These are phyloP conservation scores for Theristicus caerulescens DNA, from an alignment of 2,113 vertebrate species.

Conservation along the genomic window DNA sequence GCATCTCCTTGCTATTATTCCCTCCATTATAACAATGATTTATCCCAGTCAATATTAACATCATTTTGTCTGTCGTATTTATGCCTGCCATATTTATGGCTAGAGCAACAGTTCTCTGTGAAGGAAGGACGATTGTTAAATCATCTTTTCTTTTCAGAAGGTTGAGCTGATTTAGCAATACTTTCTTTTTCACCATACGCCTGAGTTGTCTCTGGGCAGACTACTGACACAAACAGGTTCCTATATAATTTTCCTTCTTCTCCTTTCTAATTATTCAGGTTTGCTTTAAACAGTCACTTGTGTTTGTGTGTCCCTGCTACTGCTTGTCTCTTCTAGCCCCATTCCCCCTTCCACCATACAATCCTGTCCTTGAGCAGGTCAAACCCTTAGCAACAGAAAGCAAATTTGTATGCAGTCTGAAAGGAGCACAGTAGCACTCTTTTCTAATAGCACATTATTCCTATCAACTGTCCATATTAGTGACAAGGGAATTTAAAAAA, in stretches of 20 bases:
- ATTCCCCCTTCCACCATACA: background rate
- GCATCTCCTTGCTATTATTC: background rate
- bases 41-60: background rate
- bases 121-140: background rate
- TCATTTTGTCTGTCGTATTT: background rate
- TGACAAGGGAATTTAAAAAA: background rate
- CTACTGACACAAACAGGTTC: slow-evolving; percentile 54
- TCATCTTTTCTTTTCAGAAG: background rate
- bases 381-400: slow-evolving; percentile 39
- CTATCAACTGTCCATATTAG: background rate
- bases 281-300: slow-evolving; percentile 20
- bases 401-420: background rate
- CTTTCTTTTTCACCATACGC: slow-evolving; percentile 22
- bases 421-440: background rate
- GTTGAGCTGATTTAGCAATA: background rate
- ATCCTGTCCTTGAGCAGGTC: slow-evolving; percentile 49
- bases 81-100: background rate
- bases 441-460: background rate
- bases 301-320: background rate
- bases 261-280: slow-evolving; percentile 54
- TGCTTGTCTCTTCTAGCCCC: background rate
- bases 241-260: slow-evolving; percentile 46
- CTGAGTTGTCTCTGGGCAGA: background rate
- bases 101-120: background rate
- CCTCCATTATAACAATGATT: background rate